Evolutionary conservation across 2,888 invertebrate species (phyloP).

Genomic region (Latrodectus elegans): DNA sequence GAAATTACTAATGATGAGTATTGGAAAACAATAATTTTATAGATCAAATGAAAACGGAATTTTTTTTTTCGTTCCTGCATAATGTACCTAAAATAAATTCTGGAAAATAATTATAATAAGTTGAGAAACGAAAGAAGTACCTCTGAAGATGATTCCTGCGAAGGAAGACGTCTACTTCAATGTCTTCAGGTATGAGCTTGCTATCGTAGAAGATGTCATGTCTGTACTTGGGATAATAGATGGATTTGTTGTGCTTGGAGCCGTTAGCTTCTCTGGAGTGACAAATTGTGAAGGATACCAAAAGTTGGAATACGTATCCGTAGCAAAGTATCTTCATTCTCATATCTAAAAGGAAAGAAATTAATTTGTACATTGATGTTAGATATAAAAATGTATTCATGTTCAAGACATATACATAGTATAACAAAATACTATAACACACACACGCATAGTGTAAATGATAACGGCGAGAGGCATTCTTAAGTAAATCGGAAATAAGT

Average conservation of each 20-base stretch:
- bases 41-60: no score
- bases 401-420: no score
- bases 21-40: no score
- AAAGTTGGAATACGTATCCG: not conserved
- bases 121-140: constrained; percentile 1
- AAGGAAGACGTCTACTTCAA: constrained; percentile 60
- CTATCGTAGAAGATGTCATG: constrained; percentile 61
- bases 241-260: constrained; percentile 13
- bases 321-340: not conserved
- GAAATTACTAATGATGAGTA: no score
- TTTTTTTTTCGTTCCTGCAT: no score
- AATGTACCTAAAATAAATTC: no score
- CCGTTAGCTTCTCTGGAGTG: not conserved
- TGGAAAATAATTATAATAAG: not conserved
- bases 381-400: no score
- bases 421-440: no score
- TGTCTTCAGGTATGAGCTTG: constrained; percentile 60
- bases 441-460: no score
- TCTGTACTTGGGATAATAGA: constrained; percentile 54
- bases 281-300: not conserved
- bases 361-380: no score
- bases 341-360: not conserved
- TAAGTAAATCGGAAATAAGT: no score
- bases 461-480: no score
- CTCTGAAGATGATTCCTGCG: constrained; percentile 43